phyloP scores from a whole-genome alignment of 2,797 vertebrate species.

The Crotalus adamanteus region DNA sequence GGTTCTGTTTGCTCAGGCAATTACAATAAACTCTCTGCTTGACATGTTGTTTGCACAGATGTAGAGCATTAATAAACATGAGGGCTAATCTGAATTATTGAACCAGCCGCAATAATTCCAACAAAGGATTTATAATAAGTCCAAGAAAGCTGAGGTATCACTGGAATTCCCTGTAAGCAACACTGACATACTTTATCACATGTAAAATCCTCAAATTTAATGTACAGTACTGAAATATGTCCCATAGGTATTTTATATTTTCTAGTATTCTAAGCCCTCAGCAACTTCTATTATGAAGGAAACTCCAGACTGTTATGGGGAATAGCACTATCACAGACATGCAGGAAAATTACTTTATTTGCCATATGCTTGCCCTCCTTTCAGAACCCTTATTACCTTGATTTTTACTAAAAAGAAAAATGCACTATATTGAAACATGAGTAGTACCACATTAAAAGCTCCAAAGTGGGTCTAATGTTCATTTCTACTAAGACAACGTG shows the following conservation, averaged over 20 bases:
- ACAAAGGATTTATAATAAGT: conserved; percentile 91
- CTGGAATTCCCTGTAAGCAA: conserved; percentile 82
- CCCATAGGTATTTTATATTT: conserved; percentile 78
- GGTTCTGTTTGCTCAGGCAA: conserved; percentile 99
- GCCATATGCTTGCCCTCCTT: conserved; percentile 53
- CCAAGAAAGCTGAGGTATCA: conserved; percentile 80
- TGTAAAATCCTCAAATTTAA: conserved; percentile 89
- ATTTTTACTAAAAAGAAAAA: conserved; percentile 63
- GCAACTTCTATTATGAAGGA: conserved; percentile 68
- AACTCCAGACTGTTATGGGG: conserved; percentile 66
- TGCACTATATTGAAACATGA: conserved; percentile 29
- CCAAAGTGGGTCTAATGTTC: conserved; percentile 42
- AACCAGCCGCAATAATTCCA: conserved; percentile 96
- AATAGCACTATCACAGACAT: conserved; percentile 61
- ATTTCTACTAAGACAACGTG: conserved; percentile 37
- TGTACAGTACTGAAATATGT: conserved; percentile 75
- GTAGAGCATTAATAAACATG: conserved; percentile 99
- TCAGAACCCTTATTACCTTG: conserved; percentile 57
- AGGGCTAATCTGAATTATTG: conserved; percentile 99
- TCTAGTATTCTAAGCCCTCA: conserved; percentile 70
- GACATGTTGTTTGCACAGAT: conserved; percentile 99
- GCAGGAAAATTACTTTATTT: conserved; percentile 68
- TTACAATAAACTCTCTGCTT: conserved; percentile 99
- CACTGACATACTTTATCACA: conserved; percentile 84
- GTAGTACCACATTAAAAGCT: conserved; percentile 46